These are phyloP conservation scores for Novumbra hubbsi DNA, from an alignment of 2,797 vertebrate species.

Conservation along the genomic window DNA sequence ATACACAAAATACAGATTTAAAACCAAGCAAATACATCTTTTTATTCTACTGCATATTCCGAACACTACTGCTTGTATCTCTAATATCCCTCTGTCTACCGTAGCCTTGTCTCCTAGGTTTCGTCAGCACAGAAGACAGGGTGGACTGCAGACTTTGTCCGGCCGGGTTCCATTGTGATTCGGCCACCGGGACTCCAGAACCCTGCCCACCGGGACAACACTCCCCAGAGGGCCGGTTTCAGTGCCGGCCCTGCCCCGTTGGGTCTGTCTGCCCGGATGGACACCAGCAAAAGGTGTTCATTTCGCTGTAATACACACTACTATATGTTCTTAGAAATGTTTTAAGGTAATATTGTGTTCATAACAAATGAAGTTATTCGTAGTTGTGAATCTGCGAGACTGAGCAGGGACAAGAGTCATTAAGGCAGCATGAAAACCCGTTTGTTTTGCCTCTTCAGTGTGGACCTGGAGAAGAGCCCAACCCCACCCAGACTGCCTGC, in stretches of 20 bases:
- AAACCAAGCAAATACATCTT: too few relatives aligned
- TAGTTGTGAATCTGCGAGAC: background rate
- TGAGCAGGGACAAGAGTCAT: background rate
- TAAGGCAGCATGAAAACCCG: too few relatives aligned
- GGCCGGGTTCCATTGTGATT: slow-evolving; percentile 76
- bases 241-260: slow-evolving; percentile 76
- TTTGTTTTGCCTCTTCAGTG: slow-evolving; percentile 55
- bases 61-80: background rate
- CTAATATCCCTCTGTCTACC: slow-evolving; percentile 22
- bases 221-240: slow-evolving; percentile 76
- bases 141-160: slow-evolving; percentile 79
- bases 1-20: too few relatives aligned
- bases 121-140: slow-evolving; percentile 77
- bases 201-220: slow-evolving; percentile 76
- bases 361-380: background rate
- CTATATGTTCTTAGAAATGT: too few relatives aligned
- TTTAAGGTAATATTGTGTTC: background rate
- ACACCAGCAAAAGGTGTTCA: slow-evolving; percentile 69
- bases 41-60: too few relatives aligned
- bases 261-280: slow-evolving; percentile 76
- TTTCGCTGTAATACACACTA: background rate
- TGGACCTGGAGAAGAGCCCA: slow-evolving; percentile 72
- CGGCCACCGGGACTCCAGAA: slow-evolving; percentile 52
- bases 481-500: slow-evolving; percentile 60
- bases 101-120: slow-evolving; percentile 78